Evolutionary conservation across 2,797 vertebrate species (phyloP), one percentile per base, ranked within the genome.

Genomic region (Peromyscus aztecus): DNA sequence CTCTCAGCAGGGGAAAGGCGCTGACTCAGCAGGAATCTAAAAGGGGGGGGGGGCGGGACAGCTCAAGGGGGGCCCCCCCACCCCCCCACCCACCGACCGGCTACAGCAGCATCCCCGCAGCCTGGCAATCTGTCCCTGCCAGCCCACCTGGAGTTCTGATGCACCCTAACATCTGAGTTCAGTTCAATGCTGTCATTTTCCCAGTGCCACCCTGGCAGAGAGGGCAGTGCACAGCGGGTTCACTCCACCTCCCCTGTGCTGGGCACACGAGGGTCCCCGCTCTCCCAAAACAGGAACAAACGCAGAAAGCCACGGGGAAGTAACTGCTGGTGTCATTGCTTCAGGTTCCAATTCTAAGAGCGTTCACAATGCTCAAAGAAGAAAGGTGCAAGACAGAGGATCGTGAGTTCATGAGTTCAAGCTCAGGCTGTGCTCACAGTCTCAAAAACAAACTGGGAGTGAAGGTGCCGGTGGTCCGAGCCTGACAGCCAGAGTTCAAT

Each of bases 21-120:
- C 43, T 75, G 34, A 52, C 80, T 75, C 40, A n/a, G 78, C 80
- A 75, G 67, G 67, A 61, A 59, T 65, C 55, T 7, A 43, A 29
- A 31, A 19, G 13, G 52, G 0, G 11, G 6, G 65, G 13, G 13
- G 52, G 0, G 11, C 4, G 65, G 13, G 65, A 3, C 24, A 31
- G 11, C 31, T 21, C 40, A 49, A 21, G 10, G 43, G 52, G 61
- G 76, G 29, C 31, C 1, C 24, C 40, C 46, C 67, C 16, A 67
- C 43, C 16, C 17, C 14, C 61, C 23, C 61, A 12, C 52, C 52
- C 52, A 14, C 52, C 24, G 27, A 29, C 29, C 11, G 27, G 23
- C 55, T 84, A 49, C 23, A 61, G 49, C 76, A 49, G 31, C 76
- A 67, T 52, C 40, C 3, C 59, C 14, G 49, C 43, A 17, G 84